Evolutionary conservation across 2,888 invertebrate species (phyloP), one percentile per base, ranked within the genome.

Genomic region (Byasa hedistus): DNA sequence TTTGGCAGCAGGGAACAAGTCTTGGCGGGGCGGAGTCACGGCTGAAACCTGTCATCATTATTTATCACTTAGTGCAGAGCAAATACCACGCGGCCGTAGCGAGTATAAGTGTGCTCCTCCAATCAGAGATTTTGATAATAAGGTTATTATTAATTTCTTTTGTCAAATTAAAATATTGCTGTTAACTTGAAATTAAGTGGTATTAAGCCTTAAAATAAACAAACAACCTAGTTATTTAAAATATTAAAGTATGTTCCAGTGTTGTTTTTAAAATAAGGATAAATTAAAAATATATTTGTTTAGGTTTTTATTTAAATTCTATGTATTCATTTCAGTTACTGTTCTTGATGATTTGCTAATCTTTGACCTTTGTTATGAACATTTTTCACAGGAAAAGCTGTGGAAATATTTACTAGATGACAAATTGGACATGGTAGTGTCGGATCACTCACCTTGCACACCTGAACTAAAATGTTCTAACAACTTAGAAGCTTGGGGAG

Each of bases 31-130:
- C 0, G 93, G 92, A 0, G 84, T 96, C 67, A 94, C 95, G 0
- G 94, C 93, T 0, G 96, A 95, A 82, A 96, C 95, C 1, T 96
- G 96, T 77, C 94, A 95, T 72, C 96, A 96, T 79, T 96, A 96
- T 79, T 84, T 96, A 32, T 89, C 92, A 0, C 83, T 96, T 39
- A 87, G 89, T 56, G 92, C 95, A 0, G 94, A 95, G 72, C 87
- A 94, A 64, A 92, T 96, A 39, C 94, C 94, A 5, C 87, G 92
- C 48, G 92, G 92, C 4, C 93, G 87, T 27, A 95, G 95, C 39
- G 94, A 95, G 78, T 96, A 92, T 75, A 96, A 96, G 77, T 95
- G 96, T 70, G 94, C 94, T 66, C 96, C 96, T 3, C 96, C 96
- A 0, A 94, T 96, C 68, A 88, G 96, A 27, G 90, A 92, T 64